Evolutionary conservation across 2,113 vertebrate species (phyloP).

Genomic region (Lamprotornis superbus): DNA sequence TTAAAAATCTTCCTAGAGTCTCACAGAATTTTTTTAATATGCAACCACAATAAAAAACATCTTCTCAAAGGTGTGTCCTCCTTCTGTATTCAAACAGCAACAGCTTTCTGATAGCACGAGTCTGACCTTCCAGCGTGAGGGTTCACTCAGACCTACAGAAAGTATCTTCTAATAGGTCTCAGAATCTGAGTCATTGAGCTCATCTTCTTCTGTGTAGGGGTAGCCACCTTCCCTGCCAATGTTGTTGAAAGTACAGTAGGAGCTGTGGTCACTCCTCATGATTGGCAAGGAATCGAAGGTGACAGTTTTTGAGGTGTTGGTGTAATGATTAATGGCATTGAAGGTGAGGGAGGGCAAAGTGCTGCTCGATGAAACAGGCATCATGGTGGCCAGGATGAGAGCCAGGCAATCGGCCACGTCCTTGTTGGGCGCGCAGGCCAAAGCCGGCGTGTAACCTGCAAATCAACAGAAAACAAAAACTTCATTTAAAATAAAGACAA

Average conservation of each 20-base stretch:
- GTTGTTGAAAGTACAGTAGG: constrained; percentile 96
- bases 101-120: constrained; percentile 30
- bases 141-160: constrained; percentile 7
- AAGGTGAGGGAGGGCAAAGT: constrained; percentile 85
- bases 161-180: constrained; percentile 89
- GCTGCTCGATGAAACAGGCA: constrained; percentile 91
- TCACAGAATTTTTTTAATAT: constrained; percentile 28
- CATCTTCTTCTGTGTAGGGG: constrained; percentile 87
- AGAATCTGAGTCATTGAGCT: constrained; percentile 97
- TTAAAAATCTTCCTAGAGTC: constrained; percentile 70
- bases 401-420: constrained; percentile 98
- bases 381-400: constrained; percentile 98
- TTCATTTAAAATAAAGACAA: background rate
- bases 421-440: constrained; percentile 98
- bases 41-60: constrained; percentile 38
- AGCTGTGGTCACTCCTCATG: constrained; percentile 87
- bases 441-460: constrained; percentile 94
- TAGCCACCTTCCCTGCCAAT: constrained; percentile 87
- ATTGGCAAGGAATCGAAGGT: constrained; percentile 91
- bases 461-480: background rate
- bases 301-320: constrained; percentile 93
- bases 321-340: constrained; percentile 94
- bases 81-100: constrained; percentile 2
- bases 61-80: constrained; percentile 56
- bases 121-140: constrained; percentile 39